Conservation (phyloP, 2,888 invertebrate species). For the Campopleginae sp. region DNA sequence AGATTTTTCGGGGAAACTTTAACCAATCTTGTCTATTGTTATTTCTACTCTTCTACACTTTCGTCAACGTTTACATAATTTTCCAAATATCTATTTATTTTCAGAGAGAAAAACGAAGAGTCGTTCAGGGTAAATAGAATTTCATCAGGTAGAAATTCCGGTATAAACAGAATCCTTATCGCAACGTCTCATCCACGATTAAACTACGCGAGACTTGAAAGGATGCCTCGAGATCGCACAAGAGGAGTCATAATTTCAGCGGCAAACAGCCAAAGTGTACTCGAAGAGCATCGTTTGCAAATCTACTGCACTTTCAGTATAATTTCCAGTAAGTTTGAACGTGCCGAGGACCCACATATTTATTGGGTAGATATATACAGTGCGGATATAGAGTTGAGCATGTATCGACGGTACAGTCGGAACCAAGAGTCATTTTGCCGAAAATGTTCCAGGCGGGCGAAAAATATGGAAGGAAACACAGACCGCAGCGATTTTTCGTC, state of each 20-base stretch:
- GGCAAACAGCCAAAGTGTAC: slow-evolving; percentile 40
- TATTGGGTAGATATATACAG: slow-evolving; percentile 24
- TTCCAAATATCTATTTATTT: background rate
- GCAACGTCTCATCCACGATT: slow-evolving; percentile 6
- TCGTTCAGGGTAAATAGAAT: background rate
- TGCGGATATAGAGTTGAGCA: slow-evolving; percentile 9
- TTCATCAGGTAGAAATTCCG: background rate
- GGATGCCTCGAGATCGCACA: slow-evolving; percentile 25
- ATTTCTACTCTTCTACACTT: background rate
- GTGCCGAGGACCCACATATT: slow-evolving; percentile 31
- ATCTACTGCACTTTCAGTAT: slow-evolving; percentile 31
- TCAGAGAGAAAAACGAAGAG: background rate
- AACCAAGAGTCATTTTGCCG: background rate
- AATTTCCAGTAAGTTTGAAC: slow-evolving; percentile 47
- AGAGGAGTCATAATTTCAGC: slow-evolving; percentile 35
- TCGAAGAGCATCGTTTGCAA: slow-evolving; percentile 39
- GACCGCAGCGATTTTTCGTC: too few species aligned
- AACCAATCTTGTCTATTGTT: background rate
- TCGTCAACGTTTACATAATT: background rate
- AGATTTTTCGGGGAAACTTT: slow-evolving; percentile 32
- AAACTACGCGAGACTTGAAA: slow-evolving; percentile 9
- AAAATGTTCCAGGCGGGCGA: background rate
- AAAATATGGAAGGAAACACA: too few species aligned
- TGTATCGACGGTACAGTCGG: background rate
- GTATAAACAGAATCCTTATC: slow-evolving; percentile 6